Evolutionary conservation across 2,888 invertebrate species (phyloP), one percentile per base, ranked within the genome.

Genomic region (Epistrophella euchroma): DNA sequence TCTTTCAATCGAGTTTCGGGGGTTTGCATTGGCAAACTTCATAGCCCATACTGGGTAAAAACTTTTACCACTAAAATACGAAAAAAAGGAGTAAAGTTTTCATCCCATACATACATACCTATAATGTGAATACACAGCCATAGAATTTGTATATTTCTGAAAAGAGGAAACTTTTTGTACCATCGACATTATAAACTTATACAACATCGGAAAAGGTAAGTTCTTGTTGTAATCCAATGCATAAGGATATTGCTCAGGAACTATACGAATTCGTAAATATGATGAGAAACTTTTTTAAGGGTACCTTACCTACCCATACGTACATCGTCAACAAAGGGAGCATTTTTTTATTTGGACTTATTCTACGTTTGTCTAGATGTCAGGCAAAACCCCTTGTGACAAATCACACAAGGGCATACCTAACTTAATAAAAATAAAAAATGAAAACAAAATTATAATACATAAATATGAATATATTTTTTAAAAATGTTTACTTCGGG

Each of bases 231-330:
- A 80, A 80, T 76, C 76, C 55, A 68, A 76, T 79, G 74, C 62
- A 64, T 5, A 28, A 79, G 74, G 70, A 72, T 84, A 75, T 75
- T 56, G 71, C 50, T 72, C 58, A 60, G 35, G 45, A 71, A 75
- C 43, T 68, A 25, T 25, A 68, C 66, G 68, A 72, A 72, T 76
- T 72, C 60, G 52, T 47, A 76, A 80, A 75, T 85, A 85, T 80
- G 75, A 85, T 68, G 84, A 72, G 68, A 52, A 72, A 60, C 58
- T 80, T 84, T 77, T 75, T 68, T 50, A 15, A 35, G 13, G 19
- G 35, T 19, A 17, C 10, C 35, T 32, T n/a, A 4, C 5, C 19
- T 17, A 32, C 52, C 2, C 11, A 4, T 55, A 32, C 17, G 11
- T 32, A 28, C 19, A 35, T 35, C 37, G 7, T 52, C 47, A 17